Base-by-base conservation (phyloP, 2,113 vertebrate genomes). In the Varanus salvator region DNA sequence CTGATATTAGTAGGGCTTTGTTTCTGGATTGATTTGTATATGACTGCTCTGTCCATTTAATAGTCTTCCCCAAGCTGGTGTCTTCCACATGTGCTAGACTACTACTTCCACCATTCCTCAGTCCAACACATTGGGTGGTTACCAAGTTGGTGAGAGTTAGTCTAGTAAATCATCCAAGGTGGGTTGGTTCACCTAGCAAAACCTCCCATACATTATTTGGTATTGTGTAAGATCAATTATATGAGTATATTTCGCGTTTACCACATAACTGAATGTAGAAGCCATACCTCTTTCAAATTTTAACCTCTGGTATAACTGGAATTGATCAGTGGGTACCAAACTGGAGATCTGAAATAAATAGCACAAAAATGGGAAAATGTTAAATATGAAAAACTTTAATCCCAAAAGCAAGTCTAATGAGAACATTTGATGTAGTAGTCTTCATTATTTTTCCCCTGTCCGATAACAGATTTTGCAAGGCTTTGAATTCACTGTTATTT, bases 201-300 rank as follows among this genome's bases (percentile, higher is more conserved):
- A 38, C 75, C 66, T 64, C 54, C 54, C 50, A 52, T 2, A 15
- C 7, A 38, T 82, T 72, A 7, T 82, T 76, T 85, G 23, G 25
- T 76, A 60, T 38, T 78, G 34, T 54, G 60, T 69, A 4, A 78
- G 27, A 54, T 85, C 31, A 85, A 57, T 38, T 69, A 29, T 38
- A 38, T 15, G 15, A 12, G n/a, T 54, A 0, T 50, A 72, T 3
- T 0, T 23, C 85, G 74, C 14, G 71, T 3, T 27, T 57, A 3
- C 17, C 29, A 84, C 48, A 50, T 25, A 89, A 0, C 89, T 44
- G 81, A 90, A 78, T 84, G 74, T 91, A 87, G 71, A 92, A 8
- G 89, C 71, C 92, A 1, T 91, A 99, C 99, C 99, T 98, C 98
- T 97, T 96, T 99, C 98, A 95, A 98, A 99, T 95, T 97, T 98